Evolutionary conservation across 2,888 invertebrate genomes (phyloP).

Genomic region (Drosophila acutilabella): DNA sequence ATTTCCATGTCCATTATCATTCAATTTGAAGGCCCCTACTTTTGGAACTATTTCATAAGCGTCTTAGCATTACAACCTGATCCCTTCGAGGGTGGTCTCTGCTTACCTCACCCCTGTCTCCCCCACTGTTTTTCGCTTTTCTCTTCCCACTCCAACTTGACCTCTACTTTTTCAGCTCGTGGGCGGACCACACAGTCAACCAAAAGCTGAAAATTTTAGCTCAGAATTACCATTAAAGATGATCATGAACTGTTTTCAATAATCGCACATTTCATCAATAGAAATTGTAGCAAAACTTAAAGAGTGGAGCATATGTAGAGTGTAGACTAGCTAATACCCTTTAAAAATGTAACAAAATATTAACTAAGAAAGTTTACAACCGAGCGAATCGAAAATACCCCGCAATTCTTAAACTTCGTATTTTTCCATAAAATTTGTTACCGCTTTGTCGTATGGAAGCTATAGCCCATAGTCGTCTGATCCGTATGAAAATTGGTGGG

Average conservation of each 20-base stretch:
- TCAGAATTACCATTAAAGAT: neutral
- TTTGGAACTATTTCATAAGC: conserved; percentile 36
- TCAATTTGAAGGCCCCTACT: conserved; percentile 13
- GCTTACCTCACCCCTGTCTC: neutral
- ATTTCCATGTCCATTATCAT: too few relatives aligned
- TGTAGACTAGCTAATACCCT: neutral
- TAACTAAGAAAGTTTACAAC: too few relatives aligned
- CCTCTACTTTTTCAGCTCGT: conserved; percentile 16
- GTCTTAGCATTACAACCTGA: conserved; percentile 33
- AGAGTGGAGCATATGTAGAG: too few relatives aligned
- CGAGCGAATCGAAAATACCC: too few relatives aligned
- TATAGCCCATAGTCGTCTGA: too few relatives aligned
- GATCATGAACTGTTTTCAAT: neutral
- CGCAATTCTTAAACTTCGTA: too few relatives aligned
- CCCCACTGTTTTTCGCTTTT: too few relatives aligned
- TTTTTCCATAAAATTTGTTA: too few relatives aligned
- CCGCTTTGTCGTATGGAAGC: too few relatives aligned
- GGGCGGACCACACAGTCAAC: conserved; percentile 49
- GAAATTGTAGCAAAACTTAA: too few relatives aligned
- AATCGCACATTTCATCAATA: conserved; percentile 4
- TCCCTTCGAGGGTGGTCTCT: conserved; percentile 42
- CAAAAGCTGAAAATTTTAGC: neutral
- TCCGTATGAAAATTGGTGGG: too few relatives aligned
- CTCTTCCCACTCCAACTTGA: neutral
- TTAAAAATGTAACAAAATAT: too few relatives aligned